Conservation (phyloP, 2,888 invertebrate species). For the Apotomis betuletana region DNA sequence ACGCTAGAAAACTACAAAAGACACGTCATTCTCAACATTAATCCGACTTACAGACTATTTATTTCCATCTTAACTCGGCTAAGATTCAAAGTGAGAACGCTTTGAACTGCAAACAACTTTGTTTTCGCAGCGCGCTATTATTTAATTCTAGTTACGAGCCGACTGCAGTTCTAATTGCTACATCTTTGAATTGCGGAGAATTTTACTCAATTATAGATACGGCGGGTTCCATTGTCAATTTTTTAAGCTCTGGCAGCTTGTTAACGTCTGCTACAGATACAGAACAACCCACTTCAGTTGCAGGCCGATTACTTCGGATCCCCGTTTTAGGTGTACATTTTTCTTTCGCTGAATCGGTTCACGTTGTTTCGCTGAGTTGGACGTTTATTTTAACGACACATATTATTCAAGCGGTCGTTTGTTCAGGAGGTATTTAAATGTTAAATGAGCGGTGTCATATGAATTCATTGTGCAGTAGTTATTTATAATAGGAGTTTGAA, state of each 20-base stretch:
- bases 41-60: constrained; percentile 55
- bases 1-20: constrained; percentile 72
- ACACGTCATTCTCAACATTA: constrained; percentile 60
- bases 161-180: constrained; percentile 39
- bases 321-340: constrained; percentile 53
- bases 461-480: no score
- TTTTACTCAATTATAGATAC: constrained; percentile 41
- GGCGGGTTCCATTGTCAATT: constrained; percentile 32
- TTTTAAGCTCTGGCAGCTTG: constrained; percentile 58
- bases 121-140: constrained; percentile 36
- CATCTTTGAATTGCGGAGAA: constrained; percentile 31
- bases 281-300: constrained; percentile 64
- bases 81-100: constrained; percentile 38
- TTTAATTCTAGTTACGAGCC: constrained; percentile 27
- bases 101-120: constrained; percentile 31
- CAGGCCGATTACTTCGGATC: constrained; percentile 58
- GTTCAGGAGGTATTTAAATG: no score
- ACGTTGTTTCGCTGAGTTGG: constrained; percentile 12
- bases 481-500: no score
- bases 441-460: no score
- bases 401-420: background rate
- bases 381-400: constrained; percentile 11
- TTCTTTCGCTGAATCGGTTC: constrained; percentile 42
- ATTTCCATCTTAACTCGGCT: constrained; percentile 35
- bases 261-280: constrained; percentile 61